Base-by-base conservation (phyloP, 2,113 vertebrate genomes). In the human (Homo sapiens) region DNA sequence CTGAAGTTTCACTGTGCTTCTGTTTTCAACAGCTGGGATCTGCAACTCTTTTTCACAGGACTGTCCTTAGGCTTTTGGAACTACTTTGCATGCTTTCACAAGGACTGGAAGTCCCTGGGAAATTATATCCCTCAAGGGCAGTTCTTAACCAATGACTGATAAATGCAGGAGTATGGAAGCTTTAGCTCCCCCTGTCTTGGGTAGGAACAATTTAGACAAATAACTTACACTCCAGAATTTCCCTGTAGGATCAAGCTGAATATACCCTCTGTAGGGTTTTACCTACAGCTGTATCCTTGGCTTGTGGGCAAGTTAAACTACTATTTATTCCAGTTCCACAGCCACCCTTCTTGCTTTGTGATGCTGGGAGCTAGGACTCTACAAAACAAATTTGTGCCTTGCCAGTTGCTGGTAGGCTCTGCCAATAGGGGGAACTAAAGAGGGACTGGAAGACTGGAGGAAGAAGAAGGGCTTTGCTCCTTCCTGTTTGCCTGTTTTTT, bases 401-500 rank as follows among this genome's bases (percentile, higher is more conserved):
- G 48, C 73, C 89, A 68, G 30, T 38, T 85, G 27, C 23, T 92
- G 38, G 81, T 86, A 59, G 23, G 38, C 43, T 73, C 68, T 55
- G 68, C 48, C 88, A 87, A 86, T 6, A 73, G 32, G 43, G 76
- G n/a, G 40, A 12, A 52, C n/a, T 87, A 40, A 64, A 84, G 32
- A 38, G 52, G 94, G 30, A 30, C 59, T 45, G 14, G 40, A 84
- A 79, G 55, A 25, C 68, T 94, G 38, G 23, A 81, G 25, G 52
- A 84, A 32, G 48, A 70, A 90, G 50, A 79, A 93, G 32, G 38
- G 61, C 20, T 43, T 93, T 93, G 35, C 32, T 59, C 10, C 55
- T 85, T 94, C 52, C 55, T 89, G 20, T 97, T 95, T 92, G 66
- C 83, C 88, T 83, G 57, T 43, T 27, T 89, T 96, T 93, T 40